phyloP scores from a whole-genome alignment of 2,113 vertebrate genomes.

The Xiphophorus couchianus region DNA sequence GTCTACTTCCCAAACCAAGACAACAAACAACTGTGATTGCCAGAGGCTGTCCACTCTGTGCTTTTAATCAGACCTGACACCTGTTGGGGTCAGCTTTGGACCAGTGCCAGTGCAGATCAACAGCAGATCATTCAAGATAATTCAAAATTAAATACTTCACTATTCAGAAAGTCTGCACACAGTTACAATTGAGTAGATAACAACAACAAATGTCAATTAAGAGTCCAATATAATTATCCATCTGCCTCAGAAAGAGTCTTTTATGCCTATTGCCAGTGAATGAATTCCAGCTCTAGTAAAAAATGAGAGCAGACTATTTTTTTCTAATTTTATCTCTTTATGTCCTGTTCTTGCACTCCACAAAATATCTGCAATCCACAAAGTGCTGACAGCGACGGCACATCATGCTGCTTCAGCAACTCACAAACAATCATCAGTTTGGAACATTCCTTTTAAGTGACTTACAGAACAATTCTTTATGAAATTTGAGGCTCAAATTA shows the following conservation, averaged over 20 bases:
- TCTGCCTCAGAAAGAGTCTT: slow-evolving; percentile 32
- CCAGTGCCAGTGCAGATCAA: too few species aligned
- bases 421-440: slow-evolving; percentile 20
- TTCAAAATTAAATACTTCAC: not conserved
- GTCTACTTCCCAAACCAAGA: too few species aligned
- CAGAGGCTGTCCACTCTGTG: too few species aligned
- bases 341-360: slow-evolving; percentile 21
- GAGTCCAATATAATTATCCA: slow-evolving; percentile 33
- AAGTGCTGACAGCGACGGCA: slow-evolving; percentile 46
- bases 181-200: not conserved
- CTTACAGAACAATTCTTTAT: slow-evolving; percentile 24
- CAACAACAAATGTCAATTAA: slow-evolving; percentile 35
- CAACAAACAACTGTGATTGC: too few species aligned
- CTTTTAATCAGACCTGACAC: too few species aligned
- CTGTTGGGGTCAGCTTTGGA: too few species aligned
- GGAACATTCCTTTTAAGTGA: slow-evolving; percentile 18
- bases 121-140: too few species aligned
- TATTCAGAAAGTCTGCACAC: not conserved
- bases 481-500: slow-evolving; percentile 35
- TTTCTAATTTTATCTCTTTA: slow-evolving; percentile 43
- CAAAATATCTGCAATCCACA: slow-evolving; percentile 31
- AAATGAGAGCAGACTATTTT: slow-evolving; percentile 3
- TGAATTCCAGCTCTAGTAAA: slow-evolving; percentile 20
- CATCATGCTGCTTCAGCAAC: slow-evolving; percentile 48
- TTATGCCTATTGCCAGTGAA: slow-evolving; percentile 13